Percentiles rank a stretch among this genome's conserved stretches.
Evolutionary conservation across 2,113 vertebrate species (phyloP).

Genomic region (Castor canadensis): DNA sequence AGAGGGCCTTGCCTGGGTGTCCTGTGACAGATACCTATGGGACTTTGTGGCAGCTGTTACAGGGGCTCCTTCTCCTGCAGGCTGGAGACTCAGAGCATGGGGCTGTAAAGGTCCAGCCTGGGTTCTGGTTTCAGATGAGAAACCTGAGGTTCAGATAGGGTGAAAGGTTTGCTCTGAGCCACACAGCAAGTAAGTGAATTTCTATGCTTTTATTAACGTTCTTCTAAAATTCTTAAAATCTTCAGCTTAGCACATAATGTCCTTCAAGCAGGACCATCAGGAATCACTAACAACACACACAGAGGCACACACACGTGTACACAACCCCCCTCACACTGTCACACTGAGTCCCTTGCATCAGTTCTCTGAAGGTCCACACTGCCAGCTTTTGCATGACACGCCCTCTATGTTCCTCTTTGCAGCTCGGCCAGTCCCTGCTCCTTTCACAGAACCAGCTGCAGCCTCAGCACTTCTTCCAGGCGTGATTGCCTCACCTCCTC

Average conservation of each 20-base stretch:
- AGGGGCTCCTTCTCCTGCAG: not conserved
- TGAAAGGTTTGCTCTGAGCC: not conserved
- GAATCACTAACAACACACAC: fast-evolving
- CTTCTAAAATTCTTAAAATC: not conserved
- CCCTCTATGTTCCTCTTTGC: not conserved
- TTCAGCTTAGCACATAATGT: not conserved
- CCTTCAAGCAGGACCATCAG: not conserved
- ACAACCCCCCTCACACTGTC: fast-evolving
- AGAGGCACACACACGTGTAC: not conserved
- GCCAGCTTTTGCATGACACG: fast-evolving
- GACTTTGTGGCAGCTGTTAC: fast-evolving
- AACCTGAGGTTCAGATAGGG: not conserved
- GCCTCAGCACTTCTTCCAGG: too few species aligned
- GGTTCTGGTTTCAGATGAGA: not conserved
- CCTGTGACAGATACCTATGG: too few species aligned
- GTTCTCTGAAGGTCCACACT: not conserved
- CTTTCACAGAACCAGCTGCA: too few species aligned
- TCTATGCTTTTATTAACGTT: fast-evolving
- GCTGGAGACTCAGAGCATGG: fast-evolving
- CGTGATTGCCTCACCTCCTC: too few species aligned
- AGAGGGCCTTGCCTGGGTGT: fast-evolving
- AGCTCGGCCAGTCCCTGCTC: not conserved
- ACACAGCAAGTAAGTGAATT: not conserved
- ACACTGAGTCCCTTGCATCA: not conserved
- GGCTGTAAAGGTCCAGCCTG: not conserved